A percentile compares a stretch with the other conserved stretches of the same genome.
phyloP scores from a whole-genome alignment of 1,140 invertebrate genomes.

The Scaptomyza montana region DNA sequence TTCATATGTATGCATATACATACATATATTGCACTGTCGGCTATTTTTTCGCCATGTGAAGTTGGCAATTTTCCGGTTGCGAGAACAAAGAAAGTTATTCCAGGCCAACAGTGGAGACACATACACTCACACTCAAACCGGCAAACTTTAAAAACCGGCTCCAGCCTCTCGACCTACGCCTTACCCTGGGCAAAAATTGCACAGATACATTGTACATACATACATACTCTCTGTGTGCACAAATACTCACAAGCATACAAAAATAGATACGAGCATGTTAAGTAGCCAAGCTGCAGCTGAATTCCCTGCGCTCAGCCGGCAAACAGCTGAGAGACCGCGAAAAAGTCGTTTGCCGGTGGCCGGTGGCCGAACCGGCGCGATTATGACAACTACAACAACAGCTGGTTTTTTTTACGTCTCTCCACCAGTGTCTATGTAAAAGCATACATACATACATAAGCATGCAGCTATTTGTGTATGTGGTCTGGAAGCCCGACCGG shows the following conservation, averaged over 20 bases:
- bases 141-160: constrained; percentile 48
- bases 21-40: constrained; percentile 19
- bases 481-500: constrained; percentile 38
- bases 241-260: not conserved
- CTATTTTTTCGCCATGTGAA: constrained; percentile 31
- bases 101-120: constrained; percentile 33
- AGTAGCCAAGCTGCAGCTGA: constrained; percentile 76
- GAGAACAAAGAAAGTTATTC: constrained; percentile 76
- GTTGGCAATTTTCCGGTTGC: constrained; percentile 53
- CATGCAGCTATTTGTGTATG: constrained; percentile 17
- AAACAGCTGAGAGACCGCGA: constrained; percentile 61
- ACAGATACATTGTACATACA: constrained; percentile 1
- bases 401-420: constrained; percentile 57
- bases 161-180: constrained; percentile 39
- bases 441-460: not conserved
- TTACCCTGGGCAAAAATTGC: constrained; percentile 21
- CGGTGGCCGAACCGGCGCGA: constrained; percentile 57
- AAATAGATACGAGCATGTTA: constrained; percentile 46
- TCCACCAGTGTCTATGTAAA: constrained; percentile 2
- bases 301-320: constrained; percentile 63
- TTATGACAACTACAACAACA: constrained; percentile 73
- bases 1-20: not conserved
- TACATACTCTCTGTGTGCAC: constrained; percentile 9
- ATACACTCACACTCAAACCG: constrained; percentile 27
- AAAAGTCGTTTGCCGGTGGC: constrained; percentile 47